Conservation (phyloP, 1,140 invertebrate genomes). For the Diploscapter pachys region DNA sequence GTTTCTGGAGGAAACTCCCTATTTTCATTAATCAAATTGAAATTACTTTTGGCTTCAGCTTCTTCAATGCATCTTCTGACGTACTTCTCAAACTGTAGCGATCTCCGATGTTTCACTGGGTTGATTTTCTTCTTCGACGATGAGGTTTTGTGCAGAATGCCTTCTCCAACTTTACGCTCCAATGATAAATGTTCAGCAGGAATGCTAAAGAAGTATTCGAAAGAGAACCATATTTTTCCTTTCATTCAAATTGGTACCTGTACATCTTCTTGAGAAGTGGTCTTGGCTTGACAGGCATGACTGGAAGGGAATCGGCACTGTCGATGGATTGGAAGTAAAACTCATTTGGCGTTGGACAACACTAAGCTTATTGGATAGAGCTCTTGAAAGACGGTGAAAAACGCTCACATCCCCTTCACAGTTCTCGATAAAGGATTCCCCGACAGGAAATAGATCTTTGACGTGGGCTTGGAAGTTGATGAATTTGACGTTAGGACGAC, state of each 20-base stretch:
- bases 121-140: constrained; percentile 12
- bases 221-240: constrained; percentile 1
- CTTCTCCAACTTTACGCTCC: constrained; percentile 43
- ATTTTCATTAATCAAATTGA: not conserved
- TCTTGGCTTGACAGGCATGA: constrained; percentile 14
- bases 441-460: not conserved
- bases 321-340: constrained; percentile 27
- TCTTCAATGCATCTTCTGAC: constrained; percentile 37
- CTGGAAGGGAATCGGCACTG: constrained; percentile 22
- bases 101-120: constrained; percentile 16
- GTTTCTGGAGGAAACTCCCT: constrained; percentile 8
- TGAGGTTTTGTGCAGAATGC: constrained; percentile 30
- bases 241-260: constrained; percentile 18
- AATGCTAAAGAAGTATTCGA: constrained; percentile 23
- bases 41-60: constrained; percentile 23
- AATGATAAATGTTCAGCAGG: constrained; percentile 33
- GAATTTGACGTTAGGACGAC: constrained; percentile 29
- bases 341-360: constrained; percentile 21
- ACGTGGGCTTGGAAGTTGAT: too few species aligned
- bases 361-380: not conserved
- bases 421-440: constrained; percentile 27
- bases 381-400: not conserved
- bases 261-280: constrained; percentile 36
- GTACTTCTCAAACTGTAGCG: constrained; percentile 36
- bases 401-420: constrained; percentile 10